phyloP scores from a whole-genome alignment of 1,140 invertebrate genomes.

The Eurosta solidaginis region DNA sequence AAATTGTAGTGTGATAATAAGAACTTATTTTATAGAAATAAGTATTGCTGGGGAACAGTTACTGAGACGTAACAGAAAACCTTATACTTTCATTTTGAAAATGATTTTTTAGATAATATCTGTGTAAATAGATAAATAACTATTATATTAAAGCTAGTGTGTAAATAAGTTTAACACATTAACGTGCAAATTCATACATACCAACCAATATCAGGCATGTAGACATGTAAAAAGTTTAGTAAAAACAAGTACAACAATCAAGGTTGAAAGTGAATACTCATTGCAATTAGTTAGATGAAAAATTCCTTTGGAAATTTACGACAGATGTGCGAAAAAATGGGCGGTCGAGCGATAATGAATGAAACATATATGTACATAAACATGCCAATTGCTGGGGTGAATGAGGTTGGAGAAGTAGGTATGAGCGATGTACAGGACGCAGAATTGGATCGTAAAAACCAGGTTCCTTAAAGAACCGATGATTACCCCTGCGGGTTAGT shows the following conservation, averaged over 20 bases:
- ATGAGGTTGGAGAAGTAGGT: too few relatives aligned
- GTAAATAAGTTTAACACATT: not conserved
- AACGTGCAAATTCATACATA: not conserved
- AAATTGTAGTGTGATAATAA: too few relatives aligned
- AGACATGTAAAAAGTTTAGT: not conserved
- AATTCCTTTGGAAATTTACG: constrained; percentile 12
- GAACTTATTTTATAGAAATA: too few relatives aligned
- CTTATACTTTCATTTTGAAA: too few relatives aligned
- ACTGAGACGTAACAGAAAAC: too few relatives aligned
- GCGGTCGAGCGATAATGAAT: not conserved
- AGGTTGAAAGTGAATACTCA: not conserved
- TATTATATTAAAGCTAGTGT: not conserved
- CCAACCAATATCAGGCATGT: not conserved
- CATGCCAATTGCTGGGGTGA: too few relatives aligned
- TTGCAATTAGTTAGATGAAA: constrained; percentile 19
- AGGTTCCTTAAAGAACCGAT: too few relatives aligned
- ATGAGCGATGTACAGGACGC: too few relatives aligned
- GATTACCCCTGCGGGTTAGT: too few relatives aligned
- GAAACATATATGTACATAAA: not conserved
- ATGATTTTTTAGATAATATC: too few relatives aligned
- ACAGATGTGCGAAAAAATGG: constrained; percentile 8
- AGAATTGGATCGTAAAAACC: too few relatives aligned
- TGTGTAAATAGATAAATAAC: not conserved
- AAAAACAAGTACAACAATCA: constrained; percentile 24
- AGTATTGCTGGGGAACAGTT: too few relatives aligned